These are phyloP conservation scores for Tiphia femorata DNA, from an alignment of 2,888 invertebrate species.

Conservation along the genomic window DNA sequence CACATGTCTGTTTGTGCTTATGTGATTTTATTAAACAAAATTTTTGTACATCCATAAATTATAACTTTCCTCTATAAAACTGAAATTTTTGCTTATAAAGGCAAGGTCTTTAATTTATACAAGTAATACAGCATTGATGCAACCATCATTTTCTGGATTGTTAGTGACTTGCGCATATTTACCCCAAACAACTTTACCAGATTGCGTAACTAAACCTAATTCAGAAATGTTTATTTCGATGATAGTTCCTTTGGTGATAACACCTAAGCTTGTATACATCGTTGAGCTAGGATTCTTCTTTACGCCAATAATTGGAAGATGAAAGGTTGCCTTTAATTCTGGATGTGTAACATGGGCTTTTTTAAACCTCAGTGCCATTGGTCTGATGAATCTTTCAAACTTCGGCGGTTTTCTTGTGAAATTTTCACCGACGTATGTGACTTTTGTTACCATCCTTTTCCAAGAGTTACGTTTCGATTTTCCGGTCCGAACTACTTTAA, in stretches of 20 bases:
- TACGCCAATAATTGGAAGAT: constrained; percentile 96
- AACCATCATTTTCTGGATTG: constrained; percentile 99
- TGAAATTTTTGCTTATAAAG: not conserved
- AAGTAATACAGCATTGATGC: constrained; percentile 97
- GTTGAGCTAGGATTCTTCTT: constrained; percentile 99
- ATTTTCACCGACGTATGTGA: constrained; percentile 96
- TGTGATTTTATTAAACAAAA: not conserved
- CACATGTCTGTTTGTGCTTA: not conserved
- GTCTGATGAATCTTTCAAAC: constrained; percentile 97
- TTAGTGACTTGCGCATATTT: constrained; percentile 99
- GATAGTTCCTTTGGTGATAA: constrained; percentile 98
- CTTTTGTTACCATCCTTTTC: constrained; percentile 99
- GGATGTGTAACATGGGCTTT: constrained; percentile 99
- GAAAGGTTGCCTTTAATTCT: constrained; percentile 97
- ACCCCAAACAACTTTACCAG: constrained; percentile 99
- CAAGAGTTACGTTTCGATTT: constrained; percentile 96
- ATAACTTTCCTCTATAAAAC: not conserved
- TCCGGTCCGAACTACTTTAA: constrained; percentile 91
- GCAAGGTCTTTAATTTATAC: not conserved
- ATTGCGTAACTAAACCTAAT: constrained; percentile 97
- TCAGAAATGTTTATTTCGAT: constrained; percentile 99
- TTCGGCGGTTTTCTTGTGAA: constrained; percentile 99
- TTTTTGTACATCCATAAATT: not conserved
- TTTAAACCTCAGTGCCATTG: constrained; percentile 96
- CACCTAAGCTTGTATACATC: constrained; percentile 97